Percentiles rank a stretch among this genome's conserved stretches.
Conservation (phyloP, 2,888 invertebrate genomes). For the Ligdia adustata region DNA sequence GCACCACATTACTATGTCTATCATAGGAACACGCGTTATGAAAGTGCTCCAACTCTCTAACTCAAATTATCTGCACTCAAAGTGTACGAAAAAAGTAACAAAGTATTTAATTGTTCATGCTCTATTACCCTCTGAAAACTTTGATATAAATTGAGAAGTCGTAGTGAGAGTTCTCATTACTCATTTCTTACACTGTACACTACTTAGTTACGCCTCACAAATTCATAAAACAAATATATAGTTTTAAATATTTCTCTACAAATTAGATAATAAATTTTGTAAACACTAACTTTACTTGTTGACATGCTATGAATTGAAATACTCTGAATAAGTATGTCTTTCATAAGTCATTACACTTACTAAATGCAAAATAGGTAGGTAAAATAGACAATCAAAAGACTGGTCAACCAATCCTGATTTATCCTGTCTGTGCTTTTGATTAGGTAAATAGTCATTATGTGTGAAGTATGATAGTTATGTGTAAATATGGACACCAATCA, state of each 20-base stretch:
- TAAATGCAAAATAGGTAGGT: too few species aligned
- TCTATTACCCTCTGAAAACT: slow-evolving; percentile 61
- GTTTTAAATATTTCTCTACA: slow-evolving; percentile 11
- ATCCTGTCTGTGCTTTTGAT: too few species aligned
- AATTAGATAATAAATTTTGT: too few species aligned
- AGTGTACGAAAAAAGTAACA: slow-evolving; percentile 13
- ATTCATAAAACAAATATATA: slow-evolving; percentile 25
- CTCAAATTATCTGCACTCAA: slow-evolving; percentile 12
- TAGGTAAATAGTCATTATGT: too few species aligned
- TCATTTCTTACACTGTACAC: slow-evolving; percentile 37
- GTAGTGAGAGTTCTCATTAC: slow-evolving; percentile 57
- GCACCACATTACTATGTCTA: slow-evolving; percentile 38
- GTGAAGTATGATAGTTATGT: too few species aligned
- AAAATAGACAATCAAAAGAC: too few species aligned
- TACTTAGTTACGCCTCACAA: slow-evolving; percentile 34
- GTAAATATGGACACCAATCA: too few species aligned
- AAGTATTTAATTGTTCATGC: slow-evolving; percentile 50
- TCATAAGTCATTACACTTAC: too few species aligned
- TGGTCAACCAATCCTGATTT: too few species aligned
- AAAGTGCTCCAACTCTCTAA: slow-evolving; percentile 10
- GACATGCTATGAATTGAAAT: too few species aligned
- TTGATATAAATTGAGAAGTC: slow-evolving; percentile 57
- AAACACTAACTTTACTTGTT: too few species aligned
- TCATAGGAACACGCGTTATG: slow-evolving; percentile 30
- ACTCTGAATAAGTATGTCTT: too few species aligned